Base-by-base conservation (phyloP, 2,797 vertebrate genomes). In the Heterohyrax brucei region DNA sequence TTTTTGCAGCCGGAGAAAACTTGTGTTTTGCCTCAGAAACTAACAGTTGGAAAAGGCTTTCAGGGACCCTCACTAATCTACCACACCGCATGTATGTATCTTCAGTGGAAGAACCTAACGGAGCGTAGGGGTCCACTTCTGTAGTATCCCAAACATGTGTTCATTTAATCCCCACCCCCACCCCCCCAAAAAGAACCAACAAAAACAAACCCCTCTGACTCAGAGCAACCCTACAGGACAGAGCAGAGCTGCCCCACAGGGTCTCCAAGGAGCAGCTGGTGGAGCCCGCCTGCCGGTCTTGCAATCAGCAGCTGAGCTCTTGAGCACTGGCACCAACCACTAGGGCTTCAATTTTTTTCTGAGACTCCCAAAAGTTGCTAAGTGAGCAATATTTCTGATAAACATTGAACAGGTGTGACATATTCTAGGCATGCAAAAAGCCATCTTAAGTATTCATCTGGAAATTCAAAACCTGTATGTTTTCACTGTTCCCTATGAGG, bases 401-500 rank as follows among this genome's bases (percentile, higher is more conserved):
- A 93, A 82, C n/a, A 77, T 44, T 53, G 79, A 82, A 79, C 22
- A 44, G 30, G 44, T 77, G 18, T 85, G 83, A 88, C 26, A 86
- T 18, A 56, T 56, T 83, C 33, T 89, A 89, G 73, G 76, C 61
- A 85, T 89, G 91, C 48, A 78, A 86, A 94, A 83, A 61, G 21
- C 56, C 22, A 93, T 70, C 73, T 79, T 44, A 94, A 93, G 86
- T 59, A 46, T n/a, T 92, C 66, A 85, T 13, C 59, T 83, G 75
- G 70, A n/a, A 94, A 82, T 62, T 90, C 73, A 93, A 96, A 70
- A 88, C 53, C 16, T 44, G 62, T 89, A 22, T 56, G 59, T 90
- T 90, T 97, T 89, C 24, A 84, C 18, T 79, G n/a, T 78, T 81
- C 9, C n/a, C 24, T 85, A 33, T n/a, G 19, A 78, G 87, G 83